Evolutionary conservation across 2,797 vertebrate genomes (phyloP).

Genomic region (Lepilemur septentrionalis): DNA sequence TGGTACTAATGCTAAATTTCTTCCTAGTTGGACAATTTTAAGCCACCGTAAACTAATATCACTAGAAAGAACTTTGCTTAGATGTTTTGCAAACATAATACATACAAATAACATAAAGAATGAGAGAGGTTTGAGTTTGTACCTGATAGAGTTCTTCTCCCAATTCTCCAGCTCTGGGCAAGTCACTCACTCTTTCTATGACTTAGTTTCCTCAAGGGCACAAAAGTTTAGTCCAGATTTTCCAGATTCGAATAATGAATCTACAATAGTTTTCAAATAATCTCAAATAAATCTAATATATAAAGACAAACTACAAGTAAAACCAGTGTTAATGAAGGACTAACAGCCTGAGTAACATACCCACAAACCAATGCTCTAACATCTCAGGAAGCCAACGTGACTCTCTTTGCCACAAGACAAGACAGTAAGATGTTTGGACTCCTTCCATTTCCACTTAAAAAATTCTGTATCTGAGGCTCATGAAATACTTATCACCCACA

Average conservation of each 20-base stretch:
- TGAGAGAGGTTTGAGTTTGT: neutral
- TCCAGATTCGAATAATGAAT: neutral
- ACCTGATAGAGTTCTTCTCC: neutral
- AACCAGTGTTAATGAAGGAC: neutral
- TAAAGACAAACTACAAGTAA: neutral
- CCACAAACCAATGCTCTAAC: neutral
- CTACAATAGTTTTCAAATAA: neutral
- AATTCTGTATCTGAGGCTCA: neutral
- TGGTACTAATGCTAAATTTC: neutral
- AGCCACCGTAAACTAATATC: neutral
- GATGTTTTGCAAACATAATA: neutral
- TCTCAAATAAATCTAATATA: slow-evolving; percentile 5
- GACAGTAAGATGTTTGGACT: neutral
- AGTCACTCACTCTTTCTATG: neutral
- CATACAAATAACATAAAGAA: neutral
- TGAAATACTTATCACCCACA: neutral
- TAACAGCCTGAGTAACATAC: neutral
- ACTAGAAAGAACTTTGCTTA: neutral
- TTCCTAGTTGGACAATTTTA: neutral
- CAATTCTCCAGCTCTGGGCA: neutral
- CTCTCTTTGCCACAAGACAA: neutral
- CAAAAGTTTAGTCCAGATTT: slow-evolving; percentile 8
- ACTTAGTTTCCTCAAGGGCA: neutral
- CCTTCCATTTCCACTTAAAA: neutral
- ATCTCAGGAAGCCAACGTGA: neutral